These are phyloP conservation scores for Camponotus fellah DNA, from an alignment of 2,888 invertebrate genomes.

Conservation along the genomic window DNA sequence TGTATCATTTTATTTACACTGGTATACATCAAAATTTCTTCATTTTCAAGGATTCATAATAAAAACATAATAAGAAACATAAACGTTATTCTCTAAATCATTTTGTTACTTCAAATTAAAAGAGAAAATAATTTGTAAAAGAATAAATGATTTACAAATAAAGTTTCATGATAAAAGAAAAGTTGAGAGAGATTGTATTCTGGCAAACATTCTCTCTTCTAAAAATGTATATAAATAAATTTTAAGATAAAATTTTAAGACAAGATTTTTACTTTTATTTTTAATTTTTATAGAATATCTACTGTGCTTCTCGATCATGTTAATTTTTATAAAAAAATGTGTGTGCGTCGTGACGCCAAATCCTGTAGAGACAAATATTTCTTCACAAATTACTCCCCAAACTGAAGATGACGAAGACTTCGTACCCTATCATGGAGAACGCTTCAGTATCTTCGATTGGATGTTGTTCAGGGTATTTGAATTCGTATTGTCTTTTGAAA, in stretches of 20 bases:
- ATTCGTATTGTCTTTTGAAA: not conserved
- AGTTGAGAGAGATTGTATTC: not conserved
- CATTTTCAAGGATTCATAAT: not conserved
- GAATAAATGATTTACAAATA: not conserved
- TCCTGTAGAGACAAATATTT: not conserved
- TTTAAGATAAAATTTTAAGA: too few species aligned
- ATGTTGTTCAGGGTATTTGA: constrained; percentile 76
- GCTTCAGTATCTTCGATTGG: constrained; percentile 82
- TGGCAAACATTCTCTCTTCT: not conserved
- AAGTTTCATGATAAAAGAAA: not conserved
- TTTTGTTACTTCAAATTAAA: not conserved
- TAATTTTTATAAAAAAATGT: constrained; percentile 17
- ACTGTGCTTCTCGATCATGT: constrained; percentile 1
- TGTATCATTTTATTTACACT: not conserved
- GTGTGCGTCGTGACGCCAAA: not conserved
- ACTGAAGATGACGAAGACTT: constrained; percentile 75
- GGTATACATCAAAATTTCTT: not conserved
- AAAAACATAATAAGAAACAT: not conserved
- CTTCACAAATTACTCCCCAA: not conserved
- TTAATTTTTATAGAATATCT: constrained; percentile 38
- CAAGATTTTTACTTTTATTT: too few species aligned
- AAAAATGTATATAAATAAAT: not conserved
- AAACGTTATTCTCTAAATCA: not conserved
- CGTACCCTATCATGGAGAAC: constrained; percentile 79
- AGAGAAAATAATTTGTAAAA: not conserved